Evolutionary conservation across 2,888 invertebrate species (phyloP).

Genomic region (Escarpia spicata): DNA sequence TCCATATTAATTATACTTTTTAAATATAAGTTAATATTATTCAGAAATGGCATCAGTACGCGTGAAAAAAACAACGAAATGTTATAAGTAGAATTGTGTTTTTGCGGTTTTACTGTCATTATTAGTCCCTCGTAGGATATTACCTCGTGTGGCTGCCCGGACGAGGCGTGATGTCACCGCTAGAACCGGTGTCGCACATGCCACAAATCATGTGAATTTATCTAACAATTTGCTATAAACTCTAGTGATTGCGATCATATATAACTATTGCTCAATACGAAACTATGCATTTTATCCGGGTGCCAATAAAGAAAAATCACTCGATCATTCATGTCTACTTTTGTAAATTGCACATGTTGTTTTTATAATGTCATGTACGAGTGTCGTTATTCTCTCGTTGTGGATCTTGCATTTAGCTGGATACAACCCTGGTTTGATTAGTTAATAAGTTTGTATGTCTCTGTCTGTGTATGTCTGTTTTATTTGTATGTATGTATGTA

Average conservation of each 20-base stretch:
- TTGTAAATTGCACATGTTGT: not conserved
- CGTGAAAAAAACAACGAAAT: not conserved
- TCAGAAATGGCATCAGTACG: not conserved
- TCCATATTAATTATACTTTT: not conserved
- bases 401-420: too few species aligned
- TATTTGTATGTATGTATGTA: not conserved
- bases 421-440: too few species aligned
- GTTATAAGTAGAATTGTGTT: not conserved
- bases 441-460: too few species aligned
- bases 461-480: not conserved
- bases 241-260: not conserved
- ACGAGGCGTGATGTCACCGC: not conserved
- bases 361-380: too few species aligned
- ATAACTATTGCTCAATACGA: not conserved
- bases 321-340: not conserved
- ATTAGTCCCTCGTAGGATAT: not conserved
- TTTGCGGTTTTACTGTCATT: not conserved
- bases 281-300: slow-evolving; percentile 13
- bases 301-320: not conserved
- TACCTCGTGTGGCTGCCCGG: not conserved
- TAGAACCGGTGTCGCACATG: not conserved
- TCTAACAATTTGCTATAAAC: not conserved
- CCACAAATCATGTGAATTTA: not conserved
- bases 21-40: not conserved
- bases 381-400: too few species aligned